phyloP scores from a whole-genome alignment of 2,113 vertebrate species.

The Laterallus jamaicensis region DNA sequence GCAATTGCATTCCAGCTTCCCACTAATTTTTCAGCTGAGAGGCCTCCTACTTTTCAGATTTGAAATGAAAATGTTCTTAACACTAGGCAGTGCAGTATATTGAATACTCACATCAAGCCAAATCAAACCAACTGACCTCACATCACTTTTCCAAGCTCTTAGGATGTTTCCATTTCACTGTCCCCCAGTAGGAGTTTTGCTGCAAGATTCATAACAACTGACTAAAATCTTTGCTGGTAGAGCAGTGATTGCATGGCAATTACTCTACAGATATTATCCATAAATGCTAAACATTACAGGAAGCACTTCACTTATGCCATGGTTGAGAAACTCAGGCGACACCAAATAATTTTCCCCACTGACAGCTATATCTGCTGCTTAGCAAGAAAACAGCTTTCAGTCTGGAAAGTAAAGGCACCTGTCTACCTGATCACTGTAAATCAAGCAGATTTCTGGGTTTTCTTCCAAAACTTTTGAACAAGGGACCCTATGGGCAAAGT shows the following conservation, averaged over 20 bases:
- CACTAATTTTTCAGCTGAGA: slow-evolving; percentile 6
- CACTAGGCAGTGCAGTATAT: background rate
- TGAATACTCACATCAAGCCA: slow-evolving; percentile 12
- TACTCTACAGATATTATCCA: slow-evolving; percentile 52
- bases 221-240: slow-evolving; percentile 41
- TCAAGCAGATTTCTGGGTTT: background rate
- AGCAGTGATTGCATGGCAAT: slow-evolving; percentile 39
- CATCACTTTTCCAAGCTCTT: background rate
- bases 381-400: background rate
- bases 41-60: background rate
- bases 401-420: background rate
- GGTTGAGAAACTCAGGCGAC: slow-evolving; percentile 6
- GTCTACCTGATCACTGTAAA: background rate
- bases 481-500: background rate
- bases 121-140: slow-evolving; percentile 39
- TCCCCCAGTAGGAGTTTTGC: slow-evolving; percentile 4
- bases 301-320: slow-evolving; percentile 25
- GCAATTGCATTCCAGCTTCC: slow-evolving; percentile 6
- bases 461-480: background rate
- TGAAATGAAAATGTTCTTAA: background rate
- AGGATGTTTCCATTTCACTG: background rate
- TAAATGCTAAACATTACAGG: slow-evolving; percentile 55
- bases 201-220: slow-evolving; percentile 14
- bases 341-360: slow-evolving; percentile 30
- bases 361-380: slow-evolving; percentile 36